These are phyloP conservation scores for Hermodice carunculata DNA, from an alignment of 2,888 invertebrate genomes.

Conservation along the genomic window DNA sequence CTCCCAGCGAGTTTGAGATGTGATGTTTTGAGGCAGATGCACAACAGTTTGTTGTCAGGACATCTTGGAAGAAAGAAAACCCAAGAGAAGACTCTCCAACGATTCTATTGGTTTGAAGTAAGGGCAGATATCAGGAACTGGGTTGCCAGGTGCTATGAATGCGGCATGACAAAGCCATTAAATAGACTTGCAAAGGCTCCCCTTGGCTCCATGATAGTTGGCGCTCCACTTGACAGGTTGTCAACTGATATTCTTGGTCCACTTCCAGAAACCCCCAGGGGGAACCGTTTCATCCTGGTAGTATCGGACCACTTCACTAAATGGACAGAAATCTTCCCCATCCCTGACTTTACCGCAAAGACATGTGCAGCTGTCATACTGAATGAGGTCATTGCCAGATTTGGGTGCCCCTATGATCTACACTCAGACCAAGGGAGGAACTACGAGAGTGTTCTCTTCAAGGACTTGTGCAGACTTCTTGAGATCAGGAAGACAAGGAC, in stretches of 20 bases:
- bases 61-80: too few species aligned
- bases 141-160: too few species aligned
- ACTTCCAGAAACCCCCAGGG: too few species aligned
- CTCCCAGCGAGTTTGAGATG: too few species aligned
- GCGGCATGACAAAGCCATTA: too few species aligned
- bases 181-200: not conserved
- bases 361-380: not conserved
- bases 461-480: not conserved
- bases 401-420: constrained; percentile 1
- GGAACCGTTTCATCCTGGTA: constrained; percentile 1
- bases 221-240: not conserved
- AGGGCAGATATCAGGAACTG: too few species aligned
- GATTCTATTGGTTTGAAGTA: too few species aligned
- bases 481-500: not conserved
- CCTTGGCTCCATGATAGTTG: not conserved
- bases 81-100: too few species aligned
- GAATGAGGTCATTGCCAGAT: not conserved
- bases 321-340: not conserved
- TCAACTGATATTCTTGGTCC: not conserved
- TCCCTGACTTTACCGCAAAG: not conserved
- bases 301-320: constrained; percentile 4
- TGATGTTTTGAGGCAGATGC: too few species aligned
- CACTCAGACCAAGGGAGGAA: constrained; percentile 11
- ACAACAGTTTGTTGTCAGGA: too few species aligned
- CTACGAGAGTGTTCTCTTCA: not conserved